Conservation (phyloP, 2,888 invertebrate genomes). For the Biston stratarius region DNA sequence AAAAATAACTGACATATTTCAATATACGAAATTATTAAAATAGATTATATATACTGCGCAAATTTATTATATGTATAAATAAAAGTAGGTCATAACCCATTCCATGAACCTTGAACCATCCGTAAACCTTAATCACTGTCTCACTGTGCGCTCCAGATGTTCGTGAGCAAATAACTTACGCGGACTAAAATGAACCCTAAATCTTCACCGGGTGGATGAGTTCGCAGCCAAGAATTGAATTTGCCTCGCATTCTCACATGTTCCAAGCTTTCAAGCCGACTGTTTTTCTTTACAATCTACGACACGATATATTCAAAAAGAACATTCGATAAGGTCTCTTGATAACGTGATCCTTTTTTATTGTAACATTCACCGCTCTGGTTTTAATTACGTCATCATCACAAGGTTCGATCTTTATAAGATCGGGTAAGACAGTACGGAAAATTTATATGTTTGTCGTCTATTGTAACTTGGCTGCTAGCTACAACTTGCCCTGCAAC, state of each 20-base stretch:
- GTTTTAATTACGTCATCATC: no score
- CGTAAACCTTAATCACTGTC: constrained; percentile 30
- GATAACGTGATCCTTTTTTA: not conserved
- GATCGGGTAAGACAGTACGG: not conserved
- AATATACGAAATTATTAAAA: no score
- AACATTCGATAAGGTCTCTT: not conserved
- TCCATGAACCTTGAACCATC: constrained; percentile 18
- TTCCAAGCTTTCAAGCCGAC: constrained; percentile 42
- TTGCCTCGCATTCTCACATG: constrained; percentile 63
- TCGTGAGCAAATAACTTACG: constrained; percentile 80
- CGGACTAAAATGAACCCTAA: constrained; percentile 80
- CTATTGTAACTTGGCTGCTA: constrained; percentile 12
- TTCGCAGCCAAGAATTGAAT: constrained; percentile 79
- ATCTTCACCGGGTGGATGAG: constrained; percentile 73
- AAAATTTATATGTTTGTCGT: not conserved
- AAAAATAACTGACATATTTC: no score
- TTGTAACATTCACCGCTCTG: no score
- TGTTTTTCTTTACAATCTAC: constrained; percentile 3
- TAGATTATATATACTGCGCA: no score
- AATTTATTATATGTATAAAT: not conserved
- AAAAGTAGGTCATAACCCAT: constrained; percentile 4
- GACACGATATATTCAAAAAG: not conserved
- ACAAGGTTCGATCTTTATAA: not conserved
- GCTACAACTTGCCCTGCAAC: constrained; percentile 45
- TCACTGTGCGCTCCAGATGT: constrained; percentile 70